Evolutionary conservation across 2,113 vertebrate species (phyloP).

Genomic region (zebrafish (Danio rerio)): DNA sequence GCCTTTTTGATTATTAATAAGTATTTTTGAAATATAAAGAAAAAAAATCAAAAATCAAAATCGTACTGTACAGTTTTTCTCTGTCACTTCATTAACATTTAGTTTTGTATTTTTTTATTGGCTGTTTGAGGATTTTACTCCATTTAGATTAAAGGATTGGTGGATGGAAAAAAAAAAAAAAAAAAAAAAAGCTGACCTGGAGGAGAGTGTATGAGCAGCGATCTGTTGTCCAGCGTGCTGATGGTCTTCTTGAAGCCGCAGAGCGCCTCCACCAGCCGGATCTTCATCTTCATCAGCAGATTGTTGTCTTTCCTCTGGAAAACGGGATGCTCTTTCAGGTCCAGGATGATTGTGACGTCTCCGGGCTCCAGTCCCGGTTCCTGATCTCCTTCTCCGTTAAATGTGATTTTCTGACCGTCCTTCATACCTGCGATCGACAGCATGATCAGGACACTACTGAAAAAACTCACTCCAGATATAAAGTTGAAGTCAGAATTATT

Average conservation of each 20-base stretch:
- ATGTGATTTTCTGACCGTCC: slow-evolving; percentile 93
- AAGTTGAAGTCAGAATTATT: too few species aligned
- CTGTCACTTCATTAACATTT: too few species aligned
- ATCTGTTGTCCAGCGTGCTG: slow-evolving; percentile 85
- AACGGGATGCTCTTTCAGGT: slow-evolving; percentile 88
- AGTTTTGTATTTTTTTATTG: too few species aligned
- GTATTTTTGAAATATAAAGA: too few species aligned
- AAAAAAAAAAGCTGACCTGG: slow-evolving; percentile 75
- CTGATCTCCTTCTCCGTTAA: slow-evolving; percentile 95
- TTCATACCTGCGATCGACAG: slow-evolving; percentile 85
- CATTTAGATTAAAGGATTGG: too few species aligned
- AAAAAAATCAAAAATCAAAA: too few species aligned
- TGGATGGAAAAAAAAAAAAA: too few species aligned
- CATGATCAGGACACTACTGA: neutral
- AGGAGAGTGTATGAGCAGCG: slow-evolving; percentile 81
- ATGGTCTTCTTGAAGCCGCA: slow-evolving; percentile 92
- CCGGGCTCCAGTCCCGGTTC: slow-evolving; percentile 95
- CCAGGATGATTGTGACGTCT: slow-evolving; percentile 91
- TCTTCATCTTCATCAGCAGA: slow-evolving; percentile 87
- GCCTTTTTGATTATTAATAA: too few species aligned
- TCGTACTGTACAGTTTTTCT: too few species aligned
- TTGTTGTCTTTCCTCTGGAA: slow-evolving; percentile 87
- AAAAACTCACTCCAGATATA: neutral
- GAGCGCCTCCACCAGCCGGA: slow-evolving; percentile 90
- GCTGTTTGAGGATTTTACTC: too few species aligned